Percentiles rank a stretch among this genome's conserved stretches.
These are phyloP conservation scores for Pelodiscus sinensis DNA, from an alignment of 2,113 vertebrate genomes.

Conservation along the genomic window DNA sequence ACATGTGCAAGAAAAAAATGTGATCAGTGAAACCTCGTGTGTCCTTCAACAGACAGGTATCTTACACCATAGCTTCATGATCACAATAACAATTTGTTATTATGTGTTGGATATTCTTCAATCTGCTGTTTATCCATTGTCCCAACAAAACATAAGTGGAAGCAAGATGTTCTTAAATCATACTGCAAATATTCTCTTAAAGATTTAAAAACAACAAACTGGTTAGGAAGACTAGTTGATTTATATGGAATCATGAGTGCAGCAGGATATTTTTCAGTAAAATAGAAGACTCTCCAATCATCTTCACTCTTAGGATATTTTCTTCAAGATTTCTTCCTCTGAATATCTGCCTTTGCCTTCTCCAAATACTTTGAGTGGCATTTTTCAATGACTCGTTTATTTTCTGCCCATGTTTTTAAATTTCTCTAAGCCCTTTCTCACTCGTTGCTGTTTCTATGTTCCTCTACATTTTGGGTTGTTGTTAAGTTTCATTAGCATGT, in stretches of 20 bases:
- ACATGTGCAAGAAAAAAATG: neutral
- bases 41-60: neutral
- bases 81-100: neutral
- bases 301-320: neutral
- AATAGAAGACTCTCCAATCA: neutral
- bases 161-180: neutral
- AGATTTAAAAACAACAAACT: neutral
- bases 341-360: neutral
- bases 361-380: neutral
- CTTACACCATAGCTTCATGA: neutral
- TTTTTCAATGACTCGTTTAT: neutral
- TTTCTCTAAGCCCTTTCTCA: neutral
- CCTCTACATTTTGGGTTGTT: neutral
- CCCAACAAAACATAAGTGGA: neutral
- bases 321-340: neutral
- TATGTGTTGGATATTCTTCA: neutral
- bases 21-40: neutral
- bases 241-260: neutral
- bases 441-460: neutral
- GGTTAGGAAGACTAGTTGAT: neutral
- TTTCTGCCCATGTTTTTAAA: neutral
- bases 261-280: neutral
- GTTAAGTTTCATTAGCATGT: neutral
- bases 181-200: neutral
- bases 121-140: neutral